Conservation (phyloP, 2,113 vertebrate species). For the Philantomba maxwellii region DNA sequence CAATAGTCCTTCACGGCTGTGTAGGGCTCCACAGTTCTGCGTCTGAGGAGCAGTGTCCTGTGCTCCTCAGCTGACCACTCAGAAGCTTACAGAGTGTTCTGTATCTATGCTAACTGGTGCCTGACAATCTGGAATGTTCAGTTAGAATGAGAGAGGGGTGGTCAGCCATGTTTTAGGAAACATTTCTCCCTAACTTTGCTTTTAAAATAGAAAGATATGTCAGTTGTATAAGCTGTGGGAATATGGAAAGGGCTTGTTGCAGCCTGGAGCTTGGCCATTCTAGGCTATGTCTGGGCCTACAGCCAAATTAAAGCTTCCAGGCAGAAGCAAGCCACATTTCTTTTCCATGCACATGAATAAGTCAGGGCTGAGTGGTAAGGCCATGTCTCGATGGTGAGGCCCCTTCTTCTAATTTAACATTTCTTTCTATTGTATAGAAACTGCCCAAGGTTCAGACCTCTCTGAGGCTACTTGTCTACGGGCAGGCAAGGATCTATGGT, state of each 20-base stretch:
- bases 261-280: neutral
- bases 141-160: neutral
- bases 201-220: neutral
- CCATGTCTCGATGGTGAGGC: neutral
- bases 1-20: neutral
- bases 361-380: neutral
- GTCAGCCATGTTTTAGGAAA: neutral
- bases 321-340: neutral
- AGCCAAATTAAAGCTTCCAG: neutral
- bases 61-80: too few species aligned
- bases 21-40: too few species aligned
- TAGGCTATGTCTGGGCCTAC: neutral
- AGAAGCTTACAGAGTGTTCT: neutral
- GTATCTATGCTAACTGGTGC: neutral
- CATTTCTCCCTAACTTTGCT: neutral
- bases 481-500: neutral
- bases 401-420: neutral
- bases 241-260: neutral
- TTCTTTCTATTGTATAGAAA: neutral
- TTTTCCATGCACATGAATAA: neutral
- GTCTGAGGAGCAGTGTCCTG: neutral
- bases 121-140: neutral
- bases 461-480: neutral
- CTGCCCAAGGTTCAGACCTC: neutral
- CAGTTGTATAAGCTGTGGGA: neutral